phyloP scores from a whole-genome alignment of 1,140 invertebrate genomes.

The Eueides isabella region DNA sequence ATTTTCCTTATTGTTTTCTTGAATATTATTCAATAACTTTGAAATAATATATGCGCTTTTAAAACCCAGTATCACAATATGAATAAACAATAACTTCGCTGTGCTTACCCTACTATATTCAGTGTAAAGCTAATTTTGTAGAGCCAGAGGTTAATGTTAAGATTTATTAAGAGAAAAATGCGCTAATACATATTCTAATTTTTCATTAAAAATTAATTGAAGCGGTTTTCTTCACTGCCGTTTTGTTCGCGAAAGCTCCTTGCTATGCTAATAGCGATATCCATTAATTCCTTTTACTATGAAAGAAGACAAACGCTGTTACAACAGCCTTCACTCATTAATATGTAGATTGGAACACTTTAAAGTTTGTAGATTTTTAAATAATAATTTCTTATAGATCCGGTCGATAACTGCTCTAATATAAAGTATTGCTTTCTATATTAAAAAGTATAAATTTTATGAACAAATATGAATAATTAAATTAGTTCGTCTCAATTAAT shows the following conservation, averaged over 20 bases:
- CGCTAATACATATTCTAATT: neutral
- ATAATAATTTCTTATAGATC: constrained; percentile 3
- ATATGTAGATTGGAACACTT: constrained; percentile 33
- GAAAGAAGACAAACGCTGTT: constrained; percentile 29
- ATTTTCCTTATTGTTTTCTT: constrained; percentile 11
- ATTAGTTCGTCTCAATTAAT: too few relatives aligned
- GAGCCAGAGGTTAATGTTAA: too few relatives aligned
- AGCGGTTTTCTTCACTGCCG: neutral
- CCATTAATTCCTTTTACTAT: constrained; percentile 30
- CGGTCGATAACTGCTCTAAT: neutral
- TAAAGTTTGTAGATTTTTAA: constrained; percentile 20
- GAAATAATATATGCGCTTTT: neutral
- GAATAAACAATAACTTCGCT: neutral
- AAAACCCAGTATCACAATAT: neutral
- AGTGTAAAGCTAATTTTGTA: too few relatives aligned
- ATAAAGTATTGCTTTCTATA: neutral
- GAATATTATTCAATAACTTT: neutral
- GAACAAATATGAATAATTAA: too few relatives aligned
- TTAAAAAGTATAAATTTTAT: neutral
- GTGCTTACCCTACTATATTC: too few relatives aligned
- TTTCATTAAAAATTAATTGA: constrained; percentile 7
- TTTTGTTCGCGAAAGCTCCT: constrained; percentile 15
- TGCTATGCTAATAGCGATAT: constrained; percentile 36
- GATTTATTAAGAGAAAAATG: too few relatives aligned
- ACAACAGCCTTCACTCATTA: constrained; percentile 13